Base-by-base conservation (phyloP, 2,797 vertebrate genomes). In the Aldrovandia affinis region DNA sequence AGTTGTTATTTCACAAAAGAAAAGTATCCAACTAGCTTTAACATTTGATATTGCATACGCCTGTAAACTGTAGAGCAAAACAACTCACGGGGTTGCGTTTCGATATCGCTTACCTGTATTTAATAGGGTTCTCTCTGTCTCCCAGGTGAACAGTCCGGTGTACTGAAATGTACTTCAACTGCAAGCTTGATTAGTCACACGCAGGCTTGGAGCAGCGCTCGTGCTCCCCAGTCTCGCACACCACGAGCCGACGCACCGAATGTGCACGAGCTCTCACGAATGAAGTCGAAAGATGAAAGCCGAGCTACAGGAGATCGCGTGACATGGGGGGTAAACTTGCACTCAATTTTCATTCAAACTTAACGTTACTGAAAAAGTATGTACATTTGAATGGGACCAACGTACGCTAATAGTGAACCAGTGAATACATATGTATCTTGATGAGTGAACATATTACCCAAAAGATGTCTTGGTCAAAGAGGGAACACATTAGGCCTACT, bases 181-280 rank as follows among this genome's bases (percentile, higher is more conserved):
- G 77, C 59, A 78, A 86, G 81, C 55, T 63, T 83, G 82, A 84
- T 86, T 78, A 82, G 86, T 84, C 81, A 73, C 86, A 83, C 68
- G 86, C 86, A 82, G 70, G 30, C 85, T 36, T 52, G 81, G 77
- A 83, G 68, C 78, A 70, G 86, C 84, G 88, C 83, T 78, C 25
- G 33, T 3, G 36, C 89, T 85, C 88, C 89, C 89, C 83, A 85
- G 82, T 90, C 86, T 86, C 77, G 0, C 85, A 86, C 88, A 81
- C 22, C 59, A 61, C 59, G 59, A 61, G 59, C 54, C 14, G 57
- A 36, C 55, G 0, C 25, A 25, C 88, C 93, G 94, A 88, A 12
- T 44, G 85, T 15, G 39, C 3, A 84, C 94, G 94, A 94, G 28
- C 28, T 5, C 0, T 0, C 59, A 91, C 94, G 94, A 90, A 14